Percentiles rank a stretch among this genome's conserved stretches.
Evolutionary conservation across 1,140 invertebrate species (phyloP).

Genomic region (Vollenhovia emeryi): DNA sequence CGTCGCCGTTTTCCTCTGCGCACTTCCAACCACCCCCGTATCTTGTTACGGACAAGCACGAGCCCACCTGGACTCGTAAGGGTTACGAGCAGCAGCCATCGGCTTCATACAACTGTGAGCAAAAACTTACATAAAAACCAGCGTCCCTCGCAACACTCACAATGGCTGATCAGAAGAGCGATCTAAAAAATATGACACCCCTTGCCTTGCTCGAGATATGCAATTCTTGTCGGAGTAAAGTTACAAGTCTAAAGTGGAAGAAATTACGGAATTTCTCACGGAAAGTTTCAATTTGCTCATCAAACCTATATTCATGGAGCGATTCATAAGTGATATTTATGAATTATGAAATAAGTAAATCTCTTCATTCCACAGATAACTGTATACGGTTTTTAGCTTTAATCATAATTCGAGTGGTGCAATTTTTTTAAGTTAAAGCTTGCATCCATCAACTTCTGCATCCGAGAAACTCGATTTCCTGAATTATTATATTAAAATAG

Average conservation of each 20-base stretch:
- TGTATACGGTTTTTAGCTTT: neutral
- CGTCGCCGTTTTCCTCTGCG: constrained; percentile 41
- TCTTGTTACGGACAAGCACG: constrained; percentile 66
- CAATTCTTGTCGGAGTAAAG: neutral
- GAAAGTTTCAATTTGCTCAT: neutral
- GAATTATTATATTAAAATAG: neutral
- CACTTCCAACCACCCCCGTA: constrained; percentile 58
- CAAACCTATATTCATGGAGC: neutral
- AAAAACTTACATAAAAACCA: constrained; percentile 40
- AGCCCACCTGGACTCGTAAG: constrained; percentile 72
- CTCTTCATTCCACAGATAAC: neutral
- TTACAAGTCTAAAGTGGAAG: neutral
- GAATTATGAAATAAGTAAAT: neutral
- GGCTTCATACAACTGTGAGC: constrained; percentile 2
- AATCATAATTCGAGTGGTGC: neutral
- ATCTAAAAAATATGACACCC: constrained; percentile 6
- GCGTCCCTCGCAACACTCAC: neutral
- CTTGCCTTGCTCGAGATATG: neutral
- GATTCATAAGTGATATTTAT: neutral
- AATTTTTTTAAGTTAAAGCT: neutral
- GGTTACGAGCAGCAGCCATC: constrained; percentile 53
- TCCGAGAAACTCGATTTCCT: neutral
- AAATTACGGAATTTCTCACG: neutral
- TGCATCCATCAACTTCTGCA: neutral
- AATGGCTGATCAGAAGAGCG: constrained; percentile 13